Base-by-base conservation (phyloP, 2,113 vertebrate genomes). In the Trogon melanurus region DNA sequence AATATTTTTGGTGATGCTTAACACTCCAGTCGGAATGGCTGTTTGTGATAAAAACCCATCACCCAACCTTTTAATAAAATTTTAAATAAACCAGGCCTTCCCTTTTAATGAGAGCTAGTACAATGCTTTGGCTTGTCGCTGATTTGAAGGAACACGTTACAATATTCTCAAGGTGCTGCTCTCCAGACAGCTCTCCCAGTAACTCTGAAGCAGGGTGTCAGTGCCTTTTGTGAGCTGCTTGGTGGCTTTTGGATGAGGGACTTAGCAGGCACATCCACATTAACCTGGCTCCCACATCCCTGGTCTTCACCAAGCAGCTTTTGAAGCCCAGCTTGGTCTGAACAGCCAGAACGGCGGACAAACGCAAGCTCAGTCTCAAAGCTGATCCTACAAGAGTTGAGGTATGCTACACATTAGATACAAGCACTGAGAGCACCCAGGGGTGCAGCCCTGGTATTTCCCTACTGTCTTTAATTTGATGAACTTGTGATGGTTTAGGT, bases 1-100 rank as follows among this genome's bases (percentile, higher is more conserved):
- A 94, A 34, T 90, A 92, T 91, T 92, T 92, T 91, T 66, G 65
- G 29, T 92, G 38, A 57, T 75, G 78, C 72, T 85, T 89, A 89
- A 38, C n/a, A 65, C 72, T 91, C 83, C 57, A 64, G 27, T 91
- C 83, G 91, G 93, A 91, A 90, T 62, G 85, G 36, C 61, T 84
- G 50, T 38, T 74, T 79, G 25, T 54, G 29, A 85, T 60, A 95
- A 95, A 93, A 70, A 18, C 16, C 53, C 50, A 66, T 34, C 92
- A 80, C 38, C 3, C 19, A 85, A 34, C 57, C 91, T 66, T 93
- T 93, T 44, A 41, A 66, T 51, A 90, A 84, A 85, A 84, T 95
- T 93, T 97, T 81, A 82, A 75, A 60, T 56, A 93, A 96, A 79
- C 19, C 3, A 70, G 66, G 32, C 14, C 62, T 88, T 95, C 62